Conservation (phyloP, 2,888 invertebrate genomes). For the Tricholauxania praeusta region DNA sequence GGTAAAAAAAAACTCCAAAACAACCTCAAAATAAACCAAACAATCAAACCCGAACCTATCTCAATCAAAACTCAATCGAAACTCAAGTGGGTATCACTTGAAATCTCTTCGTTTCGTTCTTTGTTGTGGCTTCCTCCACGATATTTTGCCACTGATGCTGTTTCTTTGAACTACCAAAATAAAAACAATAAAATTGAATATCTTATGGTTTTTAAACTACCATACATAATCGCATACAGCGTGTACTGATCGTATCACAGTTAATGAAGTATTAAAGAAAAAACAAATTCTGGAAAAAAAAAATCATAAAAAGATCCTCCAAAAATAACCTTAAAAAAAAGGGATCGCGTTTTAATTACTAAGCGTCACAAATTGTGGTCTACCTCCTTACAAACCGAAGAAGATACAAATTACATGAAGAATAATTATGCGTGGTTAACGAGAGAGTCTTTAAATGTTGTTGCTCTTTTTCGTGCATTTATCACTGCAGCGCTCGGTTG, state of each 20-base stretch:
- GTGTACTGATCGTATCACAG: constrained; percentile 17
- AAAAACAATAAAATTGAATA: constrained; percentile 14
- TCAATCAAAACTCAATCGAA: constrained; percentile 29
- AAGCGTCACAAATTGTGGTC: neutral
- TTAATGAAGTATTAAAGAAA: constrained; percentile 32
- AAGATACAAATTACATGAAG: constrained; percentile 20
- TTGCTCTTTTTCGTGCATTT: too few relatives aligned
- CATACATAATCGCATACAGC: neutral
- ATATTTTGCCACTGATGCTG: neutral
- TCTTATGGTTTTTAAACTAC: constrained; percentile 15
- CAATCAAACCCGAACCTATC: constrained; percentile 29
- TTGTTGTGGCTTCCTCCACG: neutral
- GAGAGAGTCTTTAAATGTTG: too few relatives aligned
- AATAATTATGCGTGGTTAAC: constrained; percentile 24
- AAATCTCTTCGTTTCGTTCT: constrained; percentile 9
- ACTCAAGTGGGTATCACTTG: constrained; percentile 29
- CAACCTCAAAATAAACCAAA: neutral
- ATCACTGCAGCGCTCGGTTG: too few relatives aligned
- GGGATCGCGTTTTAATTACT: constrained; percentile 6
- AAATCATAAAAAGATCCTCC: neutral
- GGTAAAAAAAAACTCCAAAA: too few relatives aligned
- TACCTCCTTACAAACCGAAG: too few relatives aligned
- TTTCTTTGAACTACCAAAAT: neutral
- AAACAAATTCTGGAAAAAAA: constrained; percentile 27
- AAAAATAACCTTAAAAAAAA: neutral